Evolutionary conservation across 53 echinoderm and acorn worm species (phyloP), one percentile per base, ranked within the genome.

Genomic region (Glandiceps talaboti): DNA sequence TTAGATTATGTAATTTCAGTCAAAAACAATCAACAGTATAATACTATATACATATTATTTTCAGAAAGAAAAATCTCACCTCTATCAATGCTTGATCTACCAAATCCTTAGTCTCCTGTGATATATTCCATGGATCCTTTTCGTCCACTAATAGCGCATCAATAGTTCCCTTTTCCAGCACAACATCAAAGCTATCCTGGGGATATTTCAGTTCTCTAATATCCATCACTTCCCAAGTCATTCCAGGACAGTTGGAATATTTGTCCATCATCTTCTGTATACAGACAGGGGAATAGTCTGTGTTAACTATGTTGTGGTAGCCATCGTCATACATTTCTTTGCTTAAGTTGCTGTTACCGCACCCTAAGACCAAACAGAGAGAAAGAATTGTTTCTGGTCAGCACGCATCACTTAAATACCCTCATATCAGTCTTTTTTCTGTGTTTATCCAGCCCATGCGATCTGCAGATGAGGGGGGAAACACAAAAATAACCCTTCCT

Each of bases 171-270:
- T 89, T 89, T 27, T 89, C 90, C 27, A 89, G 26, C n/a, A 86
- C 90, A 32, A 86, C 90, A 75, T 89, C 78, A 74, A 89, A 86
- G 28, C 75, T 80, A 14, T 33, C 80, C 28, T 83, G 77, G 12
- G 1, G 79, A 31, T 72, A 89, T 30, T 72, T 31, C 25, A 90
- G 75, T 28, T 75, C 75, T n/a, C 30, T 80, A 77, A 83, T 81
- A 31, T 90, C 86, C 90, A 90, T 90, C 27, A 74, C 81, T n/a
- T 74, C 26, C 90, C 90, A 90, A 25, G 76, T 29, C 90, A 86
- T 90, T 1, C 29, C 74, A 14, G 86, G 80, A 72, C 80, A 83
- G 78, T 80, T 32, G 1, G 26, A 0, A 30, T 81, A 74, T 28
- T 80, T 86, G 76, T 83, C 83, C 32, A 33, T 30, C 86, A 90